Base-by-base conservation (phyloP, 2,113 vertebrate genomes). In the Hyaena hyaena region DNA sequence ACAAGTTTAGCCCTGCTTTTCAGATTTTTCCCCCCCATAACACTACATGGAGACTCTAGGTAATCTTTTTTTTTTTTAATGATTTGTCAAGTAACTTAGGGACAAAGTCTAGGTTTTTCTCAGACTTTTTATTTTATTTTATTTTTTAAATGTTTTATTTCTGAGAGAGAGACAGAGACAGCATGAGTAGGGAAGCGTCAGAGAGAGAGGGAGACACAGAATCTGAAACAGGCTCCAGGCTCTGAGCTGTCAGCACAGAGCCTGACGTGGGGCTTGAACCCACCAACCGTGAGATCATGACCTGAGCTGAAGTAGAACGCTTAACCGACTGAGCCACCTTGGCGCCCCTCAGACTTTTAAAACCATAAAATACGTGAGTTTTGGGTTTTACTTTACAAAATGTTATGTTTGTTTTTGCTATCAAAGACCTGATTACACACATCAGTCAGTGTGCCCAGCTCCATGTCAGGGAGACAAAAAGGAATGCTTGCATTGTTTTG, bases 41-140 rank as follows among this genome's bases (percentile, higher is more conserved):
- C 90, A 35, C 10, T 69, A 21, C 55, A 0, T 58, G 63, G 76
- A 26, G 4, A 69, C 90, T 90, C 28, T 71, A 50, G 61, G 77
- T 35, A 79, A 74, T 85, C 10, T 81, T 28, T 55, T 33, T 24
- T 43, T 94, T 81, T 4, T 28, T 94, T 53, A 58, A 58, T 65
- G 28, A 85, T 86, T 79, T 48, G 9, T 74, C 77, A 63, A 28
- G 21, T n/a, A 71, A 35, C 10, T 82, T 73, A 53, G 53, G 33
- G 48, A 21, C 61, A 80, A 88, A 55, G 21, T 90, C 76, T 19
- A 45, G 35, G 26, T 93, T 96, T 97, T 94, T 87, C 74, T 88
- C 31, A 89, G 61, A 61, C 33, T 33, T 23, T 39, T 91, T 66
- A 86, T 35, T 35, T 35, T 35, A 35, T 35, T 35, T 35, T 35